Conservation (phyloP, 2,888 invertebrate genomes). For the Tipula confusa region DNA sequence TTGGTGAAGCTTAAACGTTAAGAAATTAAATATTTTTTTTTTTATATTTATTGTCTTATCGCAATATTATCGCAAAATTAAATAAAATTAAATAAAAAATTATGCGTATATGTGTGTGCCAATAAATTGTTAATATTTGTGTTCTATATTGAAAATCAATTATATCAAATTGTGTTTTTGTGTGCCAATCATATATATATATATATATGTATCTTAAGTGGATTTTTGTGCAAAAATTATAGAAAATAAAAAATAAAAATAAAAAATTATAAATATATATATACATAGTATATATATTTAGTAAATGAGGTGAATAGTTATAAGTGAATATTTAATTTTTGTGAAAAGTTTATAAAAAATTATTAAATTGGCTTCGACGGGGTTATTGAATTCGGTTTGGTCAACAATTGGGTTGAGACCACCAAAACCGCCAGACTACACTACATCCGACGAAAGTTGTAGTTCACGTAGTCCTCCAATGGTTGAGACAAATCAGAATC, state of each 20-base stretch:
- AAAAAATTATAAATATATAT: background rate
- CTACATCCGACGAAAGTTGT: slow-evolving; percentile 39
- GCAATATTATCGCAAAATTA: no score
- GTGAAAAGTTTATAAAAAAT: background rate
- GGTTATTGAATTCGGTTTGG: slow-evolving; percentile 51
- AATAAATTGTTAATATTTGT: background rate
- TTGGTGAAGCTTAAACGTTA: background rate
- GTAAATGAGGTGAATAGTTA: no score
- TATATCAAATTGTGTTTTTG: no score
- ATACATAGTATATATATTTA: no score
- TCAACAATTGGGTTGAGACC: slow-evolving; percentile 47
- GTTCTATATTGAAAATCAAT: background rate
- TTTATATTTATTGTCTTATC: background rate
- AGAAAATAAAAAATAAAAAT: background rate
- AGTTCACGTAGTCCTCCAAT: slow-evolving; percentile 39
- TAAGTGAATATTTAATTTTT: background rate
- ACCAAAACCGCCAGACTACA: slow-evolving; percentile 44
- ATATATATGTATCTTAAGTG: no score
- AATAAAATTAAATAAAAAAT: background rate
- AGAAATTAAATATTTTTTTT: no score
- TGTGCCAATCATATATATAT: no score
- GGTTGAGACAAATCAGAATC: slow-evolving; percentile 38
- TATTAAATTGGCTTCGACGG: slow-evolving; percentile 37
- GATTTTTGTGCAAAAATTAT: background rate
- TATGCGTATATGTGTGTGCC: background rate